Conservation (phyloP, 2,888 invertebrate genomes). For the Agapetus fuscipes region DNA sequence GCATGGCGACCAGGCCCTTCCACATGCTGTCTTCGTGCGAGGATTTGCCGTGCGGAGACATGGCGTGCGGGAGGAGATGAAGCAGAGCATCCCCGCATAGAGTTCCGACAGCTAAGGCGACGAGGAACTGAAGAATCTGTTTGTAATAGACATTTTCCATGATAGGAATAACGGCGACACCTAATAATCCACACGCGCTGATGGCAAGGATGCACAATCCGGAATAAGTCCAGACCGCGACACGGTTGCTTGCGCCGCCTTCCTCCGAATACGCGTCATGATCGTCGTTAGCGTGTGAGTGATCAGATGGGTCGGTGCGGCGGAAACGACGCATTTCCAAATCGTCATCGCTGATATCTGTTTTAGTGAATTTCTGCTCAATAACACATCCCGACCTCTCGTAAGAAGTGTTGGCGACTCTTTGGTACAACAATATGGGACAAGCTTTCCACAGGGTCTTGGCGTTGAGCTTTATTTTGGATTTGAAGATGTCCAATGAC, state of each 20-base stretch:
- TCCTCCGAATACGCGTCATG: constrained; percentile 11
- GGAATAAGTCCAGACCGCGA: constrained; percentile 75
- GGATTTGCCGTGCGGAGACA: constrained; percentile 29
- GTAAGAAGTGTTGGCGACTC: constrained; percentile 44
- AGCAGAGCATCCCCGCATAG: constrained; percentile 85
- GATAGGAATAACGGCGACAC: constrained; percentile 83
- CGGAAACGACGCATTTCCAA: constrained; percentile 24
- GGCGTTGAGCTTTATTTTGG: constrained; percentile 17
- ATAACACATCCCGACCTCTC: constrained; percentile 49
- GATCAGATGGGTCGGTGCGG: constrained; percentile 24
- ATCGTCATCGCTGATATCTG: constrained; percentile 22
- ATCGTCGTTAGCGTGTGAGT: constrained; percentile 24
- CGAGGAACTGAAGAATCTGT: constrained; percentile 80
- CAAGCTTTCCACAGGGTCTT: constrained; percentile 45
- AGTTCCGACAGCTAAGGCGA: constrained; percentile 88
- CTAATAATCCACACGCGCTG: constrained; percentile 77
- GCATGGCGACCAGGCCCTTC: constrained; percentile 76
- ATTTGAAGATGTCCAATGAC: constrained; percentile 10
- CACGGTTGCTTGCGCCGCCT: constrained; percentile 31
- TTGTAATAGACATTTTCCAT: constrained; percentile 86
- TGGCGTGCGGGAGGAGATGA: constrained; percentile 85
- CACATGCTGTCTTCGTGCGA: constrained; percentile 65
- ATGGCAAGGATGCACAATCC: constrained; percentile 72
- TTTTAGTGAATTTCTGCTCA: constrained; percentile 27
- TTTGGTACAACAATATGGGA: constrained; percentile 58